A percentile compares a stretch with the other conserved stretches of the same genome.
These are phyloP conservation scores for Empis livida DNA, from an alignment of 2,888 invertebrate genomes.

Conservation along the genomic window DNA sequence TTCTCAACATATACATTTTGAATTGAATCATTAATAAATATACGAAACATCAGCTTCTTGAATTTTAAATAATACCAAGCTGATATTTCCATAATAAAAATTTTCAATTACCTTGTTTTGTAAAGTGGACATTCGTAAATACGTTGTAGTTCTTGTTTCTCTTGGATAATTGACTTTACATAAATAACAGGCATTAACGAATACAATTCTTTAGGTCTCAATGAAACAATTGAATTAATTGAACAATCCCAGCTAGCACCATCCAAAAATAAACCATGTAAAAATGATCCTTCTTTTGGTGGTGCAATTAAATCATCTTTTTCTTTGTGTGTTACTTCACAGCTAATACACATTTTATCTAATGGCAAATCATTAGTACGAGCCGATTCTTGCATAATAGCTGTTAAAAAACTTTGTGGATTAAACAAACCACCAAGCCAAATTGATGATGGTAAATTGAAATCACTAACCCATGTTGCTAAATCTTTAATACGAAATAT, in stretches of 20 bases:
- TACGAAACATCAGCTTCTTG: no score
- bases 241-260: conserved; percentile 88
- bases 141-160: conserved; percentile 76
- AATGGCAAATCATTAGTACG: conserved; percentile 91
- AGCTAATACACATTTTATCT: conserved; percentile 90
- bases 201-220: conserved; percentile 78
- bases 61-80: not conserved
- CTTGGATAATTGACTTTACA: conserved; percentile 78
- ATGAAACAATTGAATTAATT: conserved; percentile 68
- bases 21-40: no score
- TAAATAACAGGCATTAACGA: conserved; percentile 85
- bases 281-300: conserved; percentile 84
- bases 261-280: conserved; percentile 83
- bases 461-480: conserved; percentile 77
- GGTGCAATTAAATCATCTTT: conserved; percentile 66
- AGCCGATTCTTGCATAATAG: conserved; percentile 96
- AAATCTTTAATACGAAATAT: conserved; percentile 66
- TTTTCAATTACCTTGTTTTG: conserved; percentile 54
- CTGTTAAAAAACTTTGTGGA: conserved; percentile 92
- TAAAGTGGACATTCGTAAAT: conserved; percentile 91
- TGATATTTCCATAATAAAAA: not conserved
- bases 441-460: conserved; percentile 67
- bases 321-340: conserved; percentile 86
- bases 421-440: conserved; percentile 97
- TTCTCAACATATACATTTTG: no score